Base-by-base conservation (phyloP, 2,113 vertebrate species). In the Gobio gobio region DNA sequence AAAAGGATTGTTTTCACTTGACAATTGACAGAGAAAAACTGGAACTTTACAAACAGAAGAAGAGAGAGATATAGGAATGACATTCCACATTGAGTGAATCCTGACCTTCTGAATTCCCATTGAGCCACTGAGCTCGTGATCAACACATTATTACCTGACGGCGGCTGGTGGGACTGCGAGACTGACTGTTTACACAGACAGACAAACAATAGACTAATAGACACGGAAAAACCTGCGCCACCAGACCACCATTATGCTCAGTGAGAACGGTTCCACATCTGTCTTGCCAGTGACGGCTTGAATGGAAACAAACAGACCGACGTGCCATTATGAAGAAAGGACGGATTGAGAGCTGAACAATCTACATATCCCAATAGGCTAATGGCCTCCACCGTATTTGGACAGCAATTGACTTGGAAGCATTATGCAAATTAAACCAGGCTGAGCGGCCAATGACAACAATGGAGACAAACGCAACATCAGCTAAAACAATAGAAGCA, bases 131-230 rank as follows among this genome's bases (percentile, higher is more conserved):
- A n/a, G 63, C 61, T 81, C 24, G 29, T 68, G 54, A 73, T 87
- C 58, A 82, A 49, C 77, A 75, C 82, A 68, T 87, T 73, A 83
- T 83, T 63, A 75, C 58, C 73, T 83, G 84, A 86, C 26, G 72
- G 33, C 2, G 29, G n/a, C 73, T 73, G 83, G 59, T 87, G 76
- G 64, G 54, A 33, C 22, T 40, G 73, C 56, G 68, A 51, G 40
- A 33, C 22, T 61, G 72, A 82, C 29, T 85, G 66, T 81, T 80
- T 80, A 49, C 77, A 43, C 68, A 73, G 47, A 36, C 79, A 33
- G 59, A 82, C 83, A 87, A 88, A 84, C 89, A 87, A 88, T 83
- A 85, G 83, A 14, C 54, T 88, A 90, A 83, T 20, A 85, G 49
- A 54, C 47, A 61, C 18, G 2, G 14, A 56, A 12, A 81, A 70